A percentile compares a stretch with the other conserved stretches of the same genome.
Conservation (phyloP, 2,113 vertebrate genomes). For the Lonchura striata region DNA sequence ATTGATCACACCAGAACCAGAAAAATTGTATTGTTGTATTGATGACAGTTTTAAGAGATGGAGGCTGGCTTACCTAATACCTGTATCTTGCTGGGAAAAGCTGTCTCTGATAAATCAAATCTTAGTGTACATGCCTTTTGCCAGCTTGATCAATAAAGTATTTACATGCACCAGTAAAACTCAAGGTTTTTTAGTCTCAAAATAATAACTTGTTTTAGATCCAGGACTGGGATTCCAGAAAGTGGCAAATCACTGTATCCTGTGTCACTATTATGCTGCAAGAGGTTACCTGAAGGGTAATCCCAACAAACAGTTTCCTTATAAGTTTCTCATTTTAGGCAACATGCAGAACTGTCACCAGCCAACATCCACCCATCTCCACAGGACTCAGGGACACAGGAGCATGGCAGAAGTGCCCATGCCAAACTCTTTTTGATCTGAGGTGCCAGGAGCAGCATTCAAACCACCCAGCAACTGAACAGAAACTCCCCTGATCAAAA, state of each 20-base stretch:
- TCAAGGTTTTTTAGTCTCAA: neutral
- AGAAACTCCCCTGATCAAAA: neutral
- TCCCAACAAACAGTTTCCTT: neutral
- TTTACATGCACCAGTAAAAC: constrained; percentile 56
- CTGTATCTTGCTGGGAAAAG: constrained; percentile 33
- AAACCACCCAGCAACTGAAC: neutral
- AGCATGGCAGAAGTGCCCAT: neutral
- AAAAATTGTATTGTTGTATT: constrained; percentile 22
- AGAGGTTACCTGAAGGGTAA: neutral
- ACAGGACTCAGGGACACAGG: neutral
- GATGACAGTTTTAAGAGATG: constrained; percentile 51
- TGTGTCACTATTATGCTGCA: neutral
- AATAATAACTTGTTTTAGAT: constrained; percentile 14
- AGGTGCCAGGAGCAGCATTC: neutral
- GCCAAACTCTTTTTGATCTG: neutral
- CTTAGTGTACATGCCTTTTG: neutral
- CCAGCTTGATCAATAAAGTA: constrained; percentile 36
- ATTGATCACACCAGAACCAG: constrained; percentile 37
- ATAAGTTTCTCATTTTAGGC: neutral
- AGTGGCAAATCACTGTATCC: constrained; percentile 1
- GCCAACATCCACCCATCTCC: neutral
- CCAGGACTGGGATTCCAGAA: neutral
- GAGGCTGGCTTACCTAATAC: constrained; percentile 3
- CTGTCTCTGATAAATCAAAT: constrained; percentile 36
- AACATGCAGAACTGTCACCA: neutral